phyloP scores from a whole-genome alignment of 35 echinoderm and acorn worm species.

The Ptychodera flava region DNA sequence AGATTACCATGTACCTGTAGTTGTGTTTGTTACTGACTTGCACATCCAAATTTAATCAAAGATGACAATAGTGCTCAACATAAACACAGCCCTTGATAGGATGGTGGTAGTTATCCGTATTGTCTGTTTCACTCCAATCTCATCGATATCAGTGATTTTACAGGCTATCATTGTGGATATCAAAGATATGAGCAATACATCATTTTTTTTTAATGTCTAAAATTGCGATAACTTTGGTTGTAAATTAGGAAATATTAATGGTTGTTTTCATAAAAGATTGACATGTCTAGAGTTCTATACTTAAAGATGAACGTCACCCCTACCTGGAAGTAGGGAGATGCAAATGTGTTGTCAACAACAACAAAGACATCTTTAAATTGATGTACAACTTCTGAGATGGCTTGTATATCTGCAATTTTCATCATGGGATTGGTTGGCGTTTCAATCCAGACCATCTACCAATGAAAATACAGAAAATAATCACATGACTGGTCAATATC shows the following conservation, averaged over 20 bases:
- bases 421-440: slow-evolving; percentile 72
- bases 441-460: slow-evolving; percentile 75
- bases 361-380: slow-evolving; percentile 34
- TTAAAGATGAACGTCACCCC: too few species aligned
- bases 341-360: slow-evolving; percentile 74
- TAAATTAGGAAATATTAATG: background rate
- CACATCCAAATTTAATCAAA: too few species aligned
- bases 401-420: slow-evolving; percentile 65
- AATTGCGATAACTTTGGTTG: too few species aligned
- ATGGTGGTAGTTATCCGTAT: too few species aligned
- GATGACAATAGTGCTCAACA: too few species aligned
- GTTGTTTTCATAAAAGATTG: background rate
- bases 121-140: background rate
- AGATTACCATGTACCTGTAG: too few species aligned
- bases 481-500: background rate
- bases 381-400: slow-evolving; percentile 43
- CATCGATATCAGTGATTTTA: too few species aligned
- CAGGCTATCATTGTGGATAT: too few species aligned
- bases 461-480: background rate
- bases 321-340: slow-evolving; percentile 85
- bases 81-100: too few species aligned
- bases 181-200: too few species aligned
- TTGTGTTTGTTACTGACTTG: too few species aligned
- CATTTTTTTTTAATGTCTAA: too few species aligned
- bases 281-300: background rate